Conservation (phyloP, 64 coral and sea anemone species). For the Cladopsammia gracilis region DNA sequence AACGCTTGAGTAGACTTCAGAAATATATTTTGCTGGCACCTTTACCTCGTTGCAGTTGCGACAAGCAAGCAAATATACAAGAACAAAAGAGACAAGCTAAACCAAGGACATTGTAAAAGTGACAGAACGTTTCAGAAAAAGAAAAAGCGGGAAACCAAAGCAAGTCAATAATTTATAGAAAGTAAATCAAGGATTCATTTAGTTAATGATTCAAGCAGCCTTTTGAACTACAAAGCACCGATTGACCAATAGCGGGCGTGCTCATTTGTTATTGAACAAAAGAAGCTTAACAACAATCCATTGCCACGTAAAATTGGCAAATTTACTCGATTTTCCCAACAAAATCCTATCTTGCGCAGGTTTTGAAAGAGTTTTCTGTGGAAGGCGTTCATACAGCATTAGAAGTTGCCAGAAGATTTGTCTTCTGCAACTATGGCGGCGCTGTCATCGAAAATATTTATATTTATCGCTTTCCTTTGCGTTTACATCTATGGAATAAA, state of each 20-base stretch:
- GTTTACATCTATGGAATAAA: slow-evolving; percentile 26
- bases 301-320: slow-evolving; percentile 30
- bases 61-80: neutral
- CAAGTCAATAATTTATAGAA: slow-evolving; percentile 30
- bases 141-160: neutral
- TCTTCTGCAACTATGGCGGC: neutral
- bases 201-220: neutral
- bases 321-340: neutral
- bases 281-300: neutral
- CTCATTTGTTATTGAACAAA: slow-evolving; percentile 27
- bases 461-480: slow-evolving; percentile 4
- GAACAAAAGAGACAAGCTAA: neutral
- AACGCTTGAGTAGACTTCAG: neutral
- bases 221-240: neutral
- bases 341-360: neutral
- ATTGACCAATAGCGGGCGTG: slow-evolving; percentile 15
- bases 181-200: slow-evolving; percentile 31
- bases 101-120: neutral
- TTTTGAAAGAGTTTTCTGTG: slow-evolving; percentile 13
- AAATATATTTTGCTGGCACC: neutral
- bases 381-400: slow-evolving; percentile 10
- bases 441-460: neutral
- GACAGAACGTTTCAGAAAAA: neutral
- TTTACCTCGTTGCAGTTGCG: neutral
- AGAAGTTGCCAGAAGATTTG: slow-evolving; percentile 2